phyloP scores from a whole-genome alignment of 1,140 invertebrate genomes.

The Bombus consobrinus region DNA sequence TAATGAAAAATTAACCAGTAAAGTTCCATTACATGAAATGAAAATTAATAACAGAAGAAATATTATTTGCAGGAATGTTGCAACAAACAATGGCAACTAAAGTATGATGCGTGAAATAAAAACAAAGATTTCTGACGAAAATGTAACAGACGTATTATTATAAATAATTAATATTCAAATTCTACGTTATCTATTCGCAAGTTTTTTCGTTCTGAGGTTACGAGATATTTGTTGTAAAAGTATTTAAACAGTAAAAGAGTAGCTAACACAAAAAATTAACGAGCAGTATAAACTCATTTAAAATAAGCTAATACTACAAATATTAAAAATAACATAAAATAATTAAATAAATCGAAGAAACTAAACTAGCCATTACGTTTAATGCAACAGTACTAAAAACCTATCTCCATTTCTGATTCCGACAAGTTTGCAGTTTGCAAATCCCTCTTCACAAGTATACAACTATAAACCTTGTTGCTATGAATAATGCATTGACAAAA shows the following conservation, averaged over 20 bases:
- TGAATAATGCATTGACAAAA: conserved; percentile 22
- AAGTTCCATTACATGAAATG: background rate
- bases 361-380: background rate
- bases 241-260: background rate
- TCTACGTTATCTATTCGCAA: background rate
- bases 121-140: background rate
- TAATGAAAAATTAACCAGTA: background rate
- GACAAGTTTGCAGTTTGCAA: background rate
- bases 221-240: too few relatives aligned
- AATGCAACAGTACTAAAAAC: background rate
- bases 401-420: background rate
- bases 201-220: too few relatives aligned
- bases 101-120: too few relatives aligned
- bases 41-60: background rate
- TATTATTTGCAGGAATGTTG: background rate
- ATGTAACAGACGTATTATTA: background rate
- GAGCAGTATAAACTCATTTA: background rate
- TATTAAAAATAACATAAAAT: background rate
- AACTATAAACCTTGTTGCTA: background rate
- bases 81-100: background rate
- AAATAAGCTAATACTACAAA: background rate
- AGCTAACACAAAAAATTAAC: background rate
- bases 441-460: background rate
- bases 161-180: background rate
- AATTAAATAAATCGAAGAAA: too few relatives aligned